Base-by-base conservation (phyloP, 2,797 vertebrate genomes). In the Diplodus puntazzo region DNA sequence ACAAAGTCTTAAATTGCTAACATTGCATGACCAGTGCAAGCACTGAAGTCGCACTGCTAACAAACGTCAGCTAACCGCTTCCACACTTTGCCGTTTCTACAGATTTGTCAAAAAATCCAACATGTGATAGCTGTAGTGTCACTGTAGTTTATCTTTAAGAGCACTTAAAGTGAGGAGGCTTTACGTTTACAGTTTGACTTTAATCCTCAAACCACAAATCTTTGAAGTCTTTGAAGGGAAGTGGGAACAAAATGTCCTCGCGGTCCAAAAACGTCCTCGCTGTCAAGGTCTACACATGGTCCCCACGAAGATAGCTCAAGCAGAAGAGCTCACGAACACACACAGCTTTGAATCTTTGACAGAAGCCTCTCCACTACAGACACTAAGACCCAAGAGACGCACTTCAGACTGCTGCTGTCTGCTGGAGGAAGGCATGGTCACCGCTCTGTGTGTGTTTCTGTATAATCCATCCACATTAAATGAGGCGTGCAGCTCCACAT, bases 361-460 rank as follows among this genome's bases (percentile, higher is more conserved):
- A 70, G 45, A 73, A 54, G 20, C 54, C 13, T 72, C 69, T 62
- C 60, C 63, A 17, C 43, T 34, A 7, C 68, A 84, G 52, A 77
- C 0, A 49, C 18, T 4, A 21, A 73, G 59, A 78, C 73, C 68
- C 66, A 27, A 61, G 67, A 82, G 50, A 79, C 45, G 13, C 62
- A 55, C 62, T 75, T 78, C 70, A 84, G 77, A 79, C 67, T 17
- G 67, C 66, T 23, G 39, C 57, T 75, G 70, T 70, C 60, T 73
- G 60, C 61, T 69, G 7, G 12, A 72, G 71, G 75, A 46, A 69
- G 57, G 59, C 67, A 2, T 61, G 75, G 69, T 55, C 80, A 21
- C 75, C 49, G 62, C 54, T 61, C 34, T 50, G 55, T 61, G 55
- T 70, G n/a, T 71, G 54, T 62, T 13, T 50, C 46, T 66, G 27